Conservation (phyloP, 2,888 invertebrate species). For the Temnothorax unifasciatus region DNA sequence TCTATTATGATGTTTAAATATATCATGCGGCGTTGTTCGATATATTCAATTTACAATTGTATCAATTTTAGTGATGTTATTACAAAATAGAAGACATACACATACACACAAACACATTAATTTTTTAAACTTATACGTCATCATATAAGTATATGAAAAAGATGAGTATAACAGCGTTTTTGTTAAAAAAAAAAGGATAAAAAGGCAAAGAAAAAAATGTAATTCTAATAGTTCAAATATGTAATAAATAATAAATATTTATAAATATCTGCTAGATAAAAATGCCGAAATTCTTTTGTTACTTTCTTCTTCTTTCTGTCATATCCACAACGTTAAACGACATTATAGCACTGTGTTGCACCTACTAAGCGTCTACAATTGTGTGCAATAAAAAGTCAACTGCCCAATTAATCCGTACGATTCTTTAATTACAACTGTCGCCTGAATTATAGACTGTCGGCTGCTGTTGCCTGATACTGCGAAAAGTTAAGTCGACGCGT, state of each 20-base stretch:
- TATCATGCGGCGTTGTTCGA: background rate
- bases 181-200: background rate
- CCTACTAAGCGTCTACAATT: background rate
- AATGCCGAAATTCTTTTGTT: background rate
- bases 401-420: background rate
- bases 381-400: background rate
- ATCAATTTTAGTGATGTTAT: background rate
- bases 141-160: background rate
- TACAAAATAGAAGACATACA: background rate
- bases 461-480: background rate
- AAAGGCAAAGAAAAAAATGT: background rate
- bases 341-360: background rate
- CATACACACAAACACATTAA: background rate
- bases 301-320: background rate
- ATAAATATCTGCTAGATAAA: background rate
- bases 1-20: background rate
- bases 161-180: background rate
- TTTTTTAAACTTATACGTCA: background rate
- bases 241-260: background rate
- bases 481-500: constrained; percentile 42
- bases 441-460: background rate
- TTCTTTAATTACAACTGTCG: constrained; percentile 28
- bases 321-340: background rate
- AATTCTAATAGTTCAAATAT: background rate
- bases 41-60: background rate